Conservation (phyloP, 2,113 vertebrate species). For the Asarcornis scutulata region DNA sequence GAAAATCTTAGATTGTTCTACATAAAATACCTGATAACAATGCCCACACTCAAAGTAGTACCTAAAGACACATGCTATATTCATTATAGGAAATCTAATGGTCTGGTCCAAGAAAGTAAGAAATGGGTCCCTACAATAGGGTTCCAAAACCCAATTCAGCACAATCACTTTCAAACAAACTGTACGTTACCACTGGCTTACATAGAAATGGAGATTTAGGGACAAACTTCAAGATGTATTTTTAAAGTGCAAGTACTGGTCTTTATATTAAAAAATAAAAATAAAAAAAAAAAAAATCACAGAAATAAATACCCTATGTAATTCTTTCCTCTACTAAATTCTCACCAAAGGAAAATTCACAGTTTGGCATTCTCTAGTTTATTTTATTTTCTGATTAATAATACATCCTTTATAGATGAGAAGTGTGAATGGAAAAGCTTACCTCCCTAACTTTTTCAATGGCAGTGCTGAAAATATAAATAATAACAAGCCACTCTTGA, state of each 20-base stretch:
- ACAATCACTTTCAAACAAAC: not conserved
- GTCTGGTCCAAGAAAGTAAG: not conserved
- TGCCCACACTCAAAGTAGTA: not conserved
- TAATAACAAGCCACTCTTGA: slow-evolving; percentile 92
- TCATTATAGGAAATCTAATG: not conserved
- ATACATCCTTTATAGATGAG: not conserved
- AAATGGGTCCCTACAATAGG: not conserved
- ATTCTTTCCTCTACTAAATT: not conserved
- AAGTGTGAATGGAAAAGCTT: slow-evolving; percentile 27
- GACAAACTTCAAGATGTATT: not conserved
- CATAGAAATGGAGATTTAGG: not conserved
- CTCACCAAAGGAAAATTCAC: not conserved
- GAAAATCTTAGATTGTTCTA: not conserved
- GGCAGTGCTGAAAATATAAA: slow-evolving; percentile 89
- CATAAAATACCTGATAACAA: not conserved
- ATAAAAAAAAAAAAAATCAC: not conserved
- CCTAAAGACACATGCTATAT: not conserved
- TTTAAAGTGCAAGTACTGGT: not conserved
- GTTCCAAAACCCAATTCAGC: not conserved
- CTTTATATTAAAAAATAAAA: not conserved
- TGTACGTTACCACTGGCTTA: not conserved
- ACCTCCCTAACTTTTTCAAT: slow-evolving; percentile 95
- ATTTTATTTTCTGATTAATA: not conserved
- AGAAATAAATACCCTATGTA: not conserved
- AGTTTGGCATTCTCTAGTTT: not conserved